Conservation (phyloP, 1,140 invertebrate genomes). For the Littorina saxatilis region DNA sequence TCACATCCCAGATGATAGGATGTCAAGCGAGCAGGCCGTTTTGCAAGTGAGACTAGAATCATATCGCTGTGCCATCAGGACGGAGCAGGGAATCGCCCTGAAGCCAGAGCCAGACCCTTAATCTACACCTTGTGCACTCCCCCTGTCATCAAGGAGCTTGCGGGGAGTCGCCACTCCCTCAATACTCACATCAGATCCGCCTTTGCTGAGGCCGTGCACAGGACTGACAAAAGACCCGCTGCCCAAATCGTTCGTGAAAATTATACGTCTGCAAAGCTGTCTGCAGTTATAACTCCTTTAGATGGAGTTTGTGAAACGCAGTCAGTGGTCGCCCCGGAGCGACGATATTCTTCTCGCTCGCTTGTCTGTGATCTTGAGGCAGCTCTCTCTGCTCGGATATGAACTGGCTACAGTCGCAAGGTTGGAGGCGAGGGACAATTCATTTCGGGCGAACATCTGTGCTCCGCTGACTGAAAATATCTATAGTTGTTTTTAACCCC, state of each 20-base stretch:
- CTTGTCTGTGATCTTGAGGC: too few species aligned
- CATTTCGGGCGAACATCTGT: too few species aligned
- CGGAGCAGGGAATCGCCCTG: background rate
- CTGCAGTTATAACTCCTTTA: too few species aligned
- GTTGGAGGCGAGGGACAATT: too few species aligned
- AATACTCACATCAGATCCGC: background rate
- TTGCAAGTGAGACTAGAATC: constrained; percentile 28
- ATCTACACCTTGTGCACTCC: constrained; percentile 23
- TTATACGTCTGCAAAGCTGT: too few species aligned
- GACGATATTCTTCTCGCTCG: too few species aligned
- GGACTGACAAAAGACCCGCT: background rate
- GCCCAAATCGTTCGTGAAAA: background rate
- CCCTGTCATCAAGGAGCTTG: constrained; percentile 22
- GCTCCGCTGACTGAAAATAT: too few species aligned
- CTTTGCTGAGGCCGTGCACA: background rate
- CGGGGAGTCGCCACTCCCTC: background rate
- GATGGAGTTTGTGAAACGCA: too few species aligned
- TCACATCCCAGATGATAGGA: constrained; percentile 4
- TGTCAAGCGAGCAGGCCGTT: constrained; percentile 21
- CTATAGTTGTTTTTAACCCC: too few species aligned
- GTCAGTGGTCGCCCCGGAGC: too few species aligned
- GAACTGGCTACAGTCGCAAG: too few species aligned
- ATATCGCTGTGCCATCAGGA: background rate
- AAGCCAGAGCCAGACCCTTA: background rate
- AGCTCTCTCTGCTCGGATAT: too few species aligned